Base-by-base conservation (phyloP, 1,140 invertebrate genomes). In the Neuroterus valhalla region DNA sequence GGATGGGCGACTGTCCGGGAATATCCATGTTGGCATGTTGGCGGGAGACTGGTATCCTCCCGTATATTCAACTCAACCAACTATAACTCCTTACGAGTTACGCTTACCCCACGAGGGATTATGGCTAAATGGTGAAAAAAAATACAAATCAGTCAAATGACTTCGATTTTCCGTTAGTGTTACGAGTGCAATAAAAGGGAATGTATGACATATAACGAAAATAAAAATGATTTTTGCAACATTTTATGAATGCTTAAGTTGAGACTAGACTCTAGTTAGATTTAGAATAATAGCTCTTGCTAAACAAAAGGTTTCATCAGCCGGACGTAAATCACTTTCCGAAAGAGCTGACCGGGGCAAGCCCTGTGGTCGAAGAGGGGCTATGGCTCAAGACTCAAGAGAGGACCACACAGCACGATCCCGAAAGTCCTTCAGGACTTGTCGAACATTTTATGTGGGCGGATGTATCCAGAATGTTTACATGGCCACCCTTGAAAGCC, bases 271-370 rank as follows among this genome's bases (percentile, higher is more conserved):
- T n/a, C n/a, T n/a, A n/a, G n/a, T n/a, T n/a, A n/a, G n/a, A n/a
- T n/a, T 55, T 15, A 5, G 4, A 11, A 26, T 14, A 46, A 46
- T 62, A 66, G 55, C 73, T 76, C 76, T 81, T 78, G 74, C 82
- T 86, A 84, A 83, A 84, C 84, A 86, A 85, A 85, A 82, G 81
- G 42, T 78, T 78, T 78, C 79, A 84, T 85, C 79, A 82, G 78
- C 72, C 76, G 72, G 70, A 77, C 80, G 84, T 86, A 85, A 86
- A 86, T 86, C 84, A 85, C 80, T 72, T 82, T 79, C 75, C 75
- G 72, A 79, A 77, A 81, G 72, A 76, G 67, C 77, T 46, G 76
- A 73, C 77, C 78, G 78, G 21, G 68, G 66, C 52, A 74, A 69
- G 76, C 78, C 70, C 70, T 67, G 70, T 74, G 73, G 71, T 81